Evolutionary conservation across 2,797 vertebrate genomes (phyloP), one percentile per base, ranked within the genome.

Genomic region (Melanotaenia maccullochi): DNA sequence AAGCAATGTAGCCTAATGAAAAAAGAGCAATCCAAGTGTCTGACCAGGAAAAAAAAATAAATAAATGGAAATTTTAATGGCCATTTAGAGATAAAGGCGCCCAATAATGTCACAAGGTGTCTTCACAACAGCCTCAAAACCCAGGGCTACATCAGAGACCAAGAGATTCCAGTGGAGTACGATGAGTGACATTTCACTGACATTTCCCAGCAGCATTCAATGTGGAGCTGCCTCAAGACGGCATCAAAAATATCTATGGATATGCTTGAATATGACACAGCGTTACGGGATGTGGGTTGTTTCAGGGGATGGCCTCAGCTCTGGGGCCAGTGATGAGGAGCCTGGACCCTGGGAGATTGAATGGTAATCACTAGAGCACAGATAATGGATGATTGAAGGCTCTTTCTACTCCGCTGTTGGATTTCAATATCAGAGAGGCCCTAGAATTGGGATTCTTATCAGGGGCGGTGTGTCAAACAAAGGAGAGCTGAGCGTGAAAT

Each of bases 401-500:
- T 93, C 92, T 93, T 93, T 93, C 93, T 88, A 83, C 84, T 71
- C 91, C 88, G 93, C 92, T 89, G 93, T 89, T 93, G 92, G 92
- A 94, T 94, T 94, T 95, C 92, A 94, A 94, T 95, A 95, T 94
- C 93, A 94, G 92, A 95, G 94, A 92, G 92, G 92, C 88, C 87
- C 91, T 93, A 90, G 93, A 94, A 94, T 93, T 92, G 93, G 92
- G 93, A 93, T 94, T 93, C 93, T 95, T 95, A 95, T 95, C 94
- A 92, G 90, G 92, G 91, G 86, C 85, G 81, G 89, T 83, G 91
- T 89, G 92, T 89, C 90, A 92, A 93, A 95, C 94, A 95, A 94
- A 94, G 87, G 91, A 89, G 85, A 89, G 89, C 90, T 32, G 91
- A 88, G 86, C 91, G 89, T 93, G 91, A 95, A 94, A 94, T 93